Evolutionary conservation across 1,140 invertebrate genomes (phyloP).

Genomic region (Gryllus bimaculatus): DNA sequence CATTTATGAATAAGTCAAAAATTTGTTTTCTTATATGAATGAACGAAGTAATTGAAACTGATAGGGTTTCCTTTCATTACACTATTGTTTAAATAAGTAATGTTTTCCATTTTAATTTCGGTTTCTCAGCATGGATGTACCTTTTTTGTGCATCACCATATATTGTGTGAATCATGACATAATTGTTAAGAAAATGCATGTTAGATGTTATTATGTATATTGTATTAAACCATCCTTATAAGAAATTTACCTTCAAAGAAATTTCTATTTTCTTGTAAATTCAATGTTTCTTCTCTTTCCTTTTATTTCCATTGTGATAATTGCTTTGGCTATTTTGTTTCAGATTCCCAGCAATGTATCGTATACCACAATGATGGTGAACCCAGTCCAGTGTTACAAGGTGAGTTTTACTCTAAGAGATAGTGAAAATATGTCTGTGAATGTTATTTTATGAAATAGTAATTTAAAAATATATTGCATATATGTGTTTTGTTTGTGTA

Average conservation of each 20-base stretch:
- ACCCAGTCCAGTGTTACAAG: constrained; percentile 51
- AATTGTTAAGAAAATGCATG: too few species aligned
- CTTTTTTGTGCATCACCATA: too few species aligned
- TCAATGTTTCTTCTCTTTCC: too few species aligned
- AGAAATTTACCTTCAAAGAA: too few species aligned
- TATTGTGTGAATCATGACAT: too few species aligned
- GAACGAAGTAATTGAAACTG: background rate
- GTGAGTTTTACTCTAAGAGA: constrained; percentile 27
- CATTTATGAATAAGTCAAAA: background rate
- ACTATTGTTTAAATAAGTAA: background rate
- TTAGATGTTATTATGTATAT: too few species aligned
- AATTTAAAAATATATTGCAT: constrained; percentile 9
- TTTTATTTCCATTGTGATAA: background rate
- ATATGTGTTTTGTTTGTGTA: constrained; percentile 27
- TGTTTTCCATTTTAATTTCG: too few species aligned
- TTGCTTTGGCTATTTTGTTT: constrained; percentile 16
- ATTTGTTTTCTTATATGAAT: background rate
- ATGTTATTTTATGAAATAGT: background rate
- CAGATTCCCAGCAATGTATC: constrained; percentile 30
- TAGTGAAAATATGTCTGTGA: background rate
- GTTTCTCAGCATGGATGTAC: too few species aligned
- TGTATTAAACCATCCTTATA: too few species aligned
- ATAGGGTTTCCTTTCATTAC: background rate
- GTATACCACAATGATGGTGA: constrained; percentile 63
- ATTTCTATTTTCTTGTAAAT: too few species aligned